A percentile compares a stretch with the other conserved stretches of the same genome.
Conservation (phyloP, 2,888 invertebrate genomes). For the Molorchus minor region DNA sequence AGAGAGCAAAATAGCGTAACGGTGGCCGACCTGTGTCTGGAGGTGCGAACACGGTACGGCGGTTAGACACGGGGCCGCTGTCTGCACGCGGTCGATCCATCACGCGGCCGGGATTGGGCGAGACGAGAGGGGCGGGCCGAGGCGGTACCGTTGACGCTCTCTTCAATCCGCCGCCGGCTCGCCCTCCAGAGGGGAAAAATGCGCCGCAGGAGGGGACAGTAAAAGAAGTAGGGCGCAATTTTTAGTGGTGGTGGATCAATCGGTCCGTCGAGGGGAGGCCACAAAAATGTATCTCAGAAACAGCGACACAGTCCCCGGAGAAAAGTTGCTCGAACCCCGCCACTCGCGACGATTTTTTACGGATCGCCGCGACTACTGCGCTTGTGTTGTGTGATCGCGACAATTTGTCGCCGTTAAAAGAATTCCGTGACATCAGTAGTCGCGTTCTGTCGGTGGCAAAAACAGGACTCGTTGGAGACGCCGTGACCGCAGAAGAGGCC, state of each 20-base stretch:
- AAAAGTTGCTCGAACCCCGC: slow-evolving; percentile 53
- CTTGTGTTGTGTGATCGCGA: slow-evolving; percentile 63
- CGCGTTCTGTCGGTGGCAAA: slow-evolving; percentile 63
- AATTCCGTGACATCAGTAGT: slow-evolving; percentile 65
- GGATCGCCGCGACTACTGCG: slow-evolving; percentile 61
- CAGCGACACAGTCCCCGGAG: slow-evolving; percentile 59
- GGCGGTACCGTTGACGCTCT: slow-evolving; percentile 59
- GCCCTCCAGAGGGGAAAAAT: slow-evolving; percentile 67
- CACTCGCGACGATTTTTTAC: slow-evolving; percentile 58
- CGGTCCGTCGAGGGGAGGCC: slow-evolving; percentile 61
- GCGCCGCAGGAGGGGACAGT: slow-evolving; percentile 57
- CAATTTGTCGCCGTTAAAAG: slow-evolving; percentile 65
- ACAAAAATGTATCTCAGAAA: slow-evolving; percentile 62
- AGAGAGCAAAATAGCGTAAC: slow-evolving; percentile 47
- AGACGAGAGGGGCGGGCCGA: slow-evolving; percentile 63
- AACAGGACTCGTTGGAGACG: slow-evolving; percentile 60
- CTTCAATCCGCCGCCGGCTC: slow-evolving; percentile 62
- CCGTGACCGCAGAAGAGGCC: slow-evolving; percentile 59
- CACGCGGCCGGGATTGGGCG: slow-evolving; percentile 61
- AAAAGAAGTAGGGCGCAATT: slow-evolving; percentile 65
- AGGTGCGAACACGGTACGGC: slow-evolving; percentile 55
- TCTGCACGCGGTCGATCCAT: slow-evolving; percentile 62
- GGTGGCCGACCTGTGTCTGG: slow-evolving; percentile 49
- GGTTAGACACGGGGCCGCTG: slow-evolving; percentile 52
- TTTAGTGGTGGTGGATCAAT: slow-evolving; percentile 64